Conservation (phyloP, 1,140 invertebrate genomes). For the Eumaeus atala region DNA sequence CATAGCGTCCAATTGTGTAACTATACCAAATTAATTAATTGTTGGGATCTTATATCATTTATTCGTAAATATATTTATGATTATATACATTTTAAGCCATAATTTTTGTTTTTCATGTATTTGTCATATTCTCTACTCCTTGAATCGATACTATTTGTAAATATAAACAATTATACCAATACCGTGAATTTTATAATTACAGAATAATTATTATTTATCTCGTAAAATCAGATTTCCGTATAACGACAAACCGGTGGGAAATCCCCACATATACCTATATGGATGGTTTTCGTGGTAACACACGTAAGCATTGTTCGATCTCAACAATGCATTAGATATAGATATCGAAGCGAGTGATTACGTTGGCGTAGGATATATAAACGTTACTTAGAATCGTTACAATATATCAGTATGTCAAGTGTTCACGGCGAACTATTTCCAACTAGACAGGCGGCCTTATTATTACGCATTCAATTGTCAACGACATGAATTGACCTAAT, state of each 20-base stretch:
- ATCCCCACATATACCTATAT: slow-evolving; percentile 49
- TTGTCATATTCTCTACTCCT: no score
- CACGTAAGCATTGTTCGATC: slow-evolving; percentile 54
- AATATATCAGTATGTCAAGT: slow-evolving; percentile 28
- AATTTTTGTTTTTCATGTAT: no score
- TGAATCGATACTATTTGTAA: no score
- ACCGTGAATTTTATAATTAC: no score
- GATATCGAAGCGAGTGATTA: slow-evolving; percentile 34
- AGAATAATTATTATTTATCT: slow-evolving; percentile 30
- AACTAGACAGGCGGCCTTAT: slow-evolving; percentile 34
- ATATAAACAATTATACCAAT: no score
- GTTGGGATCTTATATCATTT: no score
- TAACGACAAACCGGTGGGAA: slow-evolving; percentile 39
- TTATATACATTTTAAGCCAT: no score
- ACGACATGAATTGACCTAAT: slow-evolving; percentile 63
- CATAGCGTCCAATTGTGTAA: no score
- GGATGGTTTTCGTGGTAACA: slow-evolving; percentile 49
- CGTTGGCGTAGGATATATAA: slow-evolving; percentile 44
- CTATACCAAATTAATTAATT: no score
- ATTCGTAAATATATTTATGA: not conserved
- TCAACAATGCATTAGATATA: slow-evolving; percentile 44
- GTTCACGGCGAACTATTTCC: slow-evolving; percentile 32
- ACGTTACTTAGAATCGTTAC: slow-evolving; percentile 19
- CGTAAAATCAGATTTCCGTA: slow-evolving; percentile 24
- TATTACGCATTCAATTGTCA: slow-evolving; percentile 62